Base-by-base conservation (phyloP, 2,888 invertebrate genomes). In the Drosophila recens region DNA sequence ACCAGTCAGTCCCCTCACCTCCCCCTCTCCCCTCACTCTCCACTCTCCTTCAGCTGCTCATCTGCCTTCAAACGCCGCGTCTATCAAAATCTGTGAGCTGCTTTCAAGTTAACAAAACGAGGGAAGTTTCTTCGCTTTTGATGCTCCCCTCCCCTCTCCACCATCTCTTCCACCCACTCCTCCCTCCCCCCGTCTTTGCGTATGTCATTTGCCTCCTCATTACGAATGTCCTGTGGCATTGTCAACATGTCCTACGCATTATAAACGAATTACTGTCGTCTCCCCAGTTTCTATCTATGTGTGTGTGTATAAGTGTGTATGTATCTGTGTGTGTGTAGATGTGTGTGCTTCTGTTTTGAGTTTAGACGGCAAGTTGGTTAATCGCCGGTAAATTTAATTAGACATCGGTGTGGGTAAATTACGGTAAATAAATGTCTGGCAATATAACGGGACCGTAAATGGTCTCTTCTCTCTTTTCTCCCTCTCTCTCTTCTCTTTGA, bases 181-280 rank as follows among this genome's bases (percentile, higher is more conserved):
- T 17, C 17, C 17, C 17, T 17, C n/a, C 30, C 20, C 15, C 4
- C 45, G 10, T 8, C 15, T 11, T 23, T 17, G 2, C 36, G 38
- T 48, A 38, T 48, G 58, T 57, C 75, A 56, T 54, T 57, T 69
- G 68, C 81, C 89, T 83, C 72, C 89, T 85, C 89, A 85, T 85
- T 89, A 87, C 80, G 77, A 79, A 87, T 87, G 85, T 89, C n/a
- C n/a, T n/a, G n/a, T n/a, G n/a, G n/a, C n/a, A n/a, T n/a, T n/a
- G n/a, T n/a, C n/a, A n/a, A n/a, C n/a, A n/a, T n/a, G n/a, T n/a
- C 90, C 89, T 91, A 88, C 87, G 90, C 92, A 91, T 90, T 90
- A 89, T 91, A 91, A 90, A 91, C 90, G 90, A 91, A 91, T 91
- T 91, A 91, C 87, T 81, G 81, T 80, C 82, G 75, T 88, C 78